These are phyloP conservation scores for Mesodorylaimus sp. DNA, from an alignment of 2,888 invertebrate species.

Conservation along the genomic window DNA sequence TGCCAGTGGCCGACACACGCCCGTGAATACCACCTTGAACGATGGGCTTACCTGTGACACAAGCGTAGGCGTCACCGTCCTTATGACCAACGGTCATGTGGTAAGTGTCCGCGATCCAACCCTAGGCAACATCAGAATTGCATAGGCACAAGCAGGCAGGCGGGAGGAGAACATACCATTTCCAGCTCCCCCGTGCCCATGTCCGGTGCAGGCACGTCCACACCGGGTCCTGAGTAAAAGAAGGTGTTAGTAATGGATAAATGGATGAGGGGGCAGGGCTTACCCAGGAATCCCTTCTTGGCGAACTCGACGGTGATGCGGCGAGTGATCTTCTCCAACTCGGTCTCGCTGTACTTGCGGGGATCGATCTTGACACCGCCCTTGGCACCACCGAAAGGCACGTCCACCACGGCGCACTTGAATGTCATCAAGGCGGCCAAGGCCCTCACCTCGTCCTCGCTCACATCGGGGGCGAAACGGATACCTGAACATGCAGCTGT, in stretches of 20 bases:
- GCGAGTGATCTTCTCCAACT: constrained; percentile 88
- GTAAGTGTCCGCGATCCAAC: constrained; percentile 95
- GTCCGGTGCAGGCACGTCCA: constrained; percentile 98
- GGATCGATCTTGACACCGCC: no score
- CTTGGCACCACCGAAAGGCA: constrained; percentile 86
- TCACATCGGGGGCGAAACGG: constrained; percentile 75
- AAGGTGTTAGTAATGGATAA: no score
- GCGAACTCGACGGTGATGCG: constrained; percentile 79
- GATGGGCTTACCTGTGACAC: constrained; percentile 92
- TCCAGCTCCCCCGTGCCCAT: constrained; percentile 94
- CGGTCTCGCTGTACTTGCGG: constrained; percentile 67
- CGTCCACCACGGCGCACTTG: constrained; percentile 95
- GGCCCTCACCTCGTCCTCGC: constrained; percentile 82
- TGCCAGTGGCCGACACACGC: constrained; percentile 80
- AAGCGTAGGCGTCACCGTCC: constrained; percentile 86
- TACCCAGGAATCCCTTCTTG: constrained; percentile 90
- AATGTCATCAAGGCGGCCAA: constrained; percentile 92
- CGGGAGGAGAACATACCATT: no score
- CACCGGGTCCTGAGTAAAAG: constrained; percentile 78
- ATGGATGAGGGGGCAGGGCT: no score
- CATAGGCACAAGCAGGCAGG: no score
- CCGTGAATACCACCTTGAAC: constrained; percentile 92
- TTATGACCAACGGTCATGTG: constrained; percentile 69
- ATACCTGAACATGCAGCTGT: no score
- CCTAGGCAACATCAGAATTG: no score